Evolutionary conservation across 2,888 invertebrate species (phyloP).

Genomic region (Dione vanillae): DNA sequence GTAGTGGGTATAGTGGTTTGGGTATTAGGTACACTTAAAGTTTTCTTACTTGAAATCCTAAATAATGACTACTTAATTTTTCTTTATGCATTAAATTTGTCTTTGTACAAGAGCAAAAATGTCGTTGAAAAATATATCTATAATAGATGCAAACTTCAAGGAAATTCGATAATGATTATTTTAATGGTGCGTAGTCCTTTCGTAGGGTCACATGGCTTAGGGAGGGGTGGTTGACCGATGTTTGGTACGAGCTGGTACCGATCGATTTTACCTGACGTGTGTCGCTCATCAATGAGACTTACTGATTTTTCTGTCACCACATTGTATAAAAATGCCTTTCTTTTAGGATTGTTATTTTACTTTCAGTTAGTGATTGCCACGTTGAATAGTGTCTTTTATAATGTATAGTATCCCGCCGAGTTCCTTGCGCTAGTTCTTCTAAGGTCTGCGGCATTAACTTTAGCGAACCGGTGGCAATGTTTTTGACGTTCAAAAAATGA

Average conservation of each 20-base stretch:
- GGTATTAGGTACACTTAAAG: no score
- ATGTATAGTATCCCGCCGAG: no score
- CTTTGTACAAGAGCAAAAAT: no score
- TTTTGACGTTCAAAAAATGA: no score
- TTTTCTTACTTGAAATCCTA: no score
- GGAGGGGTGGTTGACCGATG: slow-evolving; percentile 74
- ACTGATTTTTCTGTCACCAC: slow-evolving; percentile 40
- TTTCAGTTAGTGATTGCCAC: not conserved
- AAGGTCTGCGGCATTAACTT: no score
- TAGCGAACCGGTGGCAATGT: no score
- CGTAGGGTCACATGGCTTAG: slow-evolving; percentile 45
- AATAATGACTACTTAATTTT: no score
- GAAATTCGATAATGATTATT: not conserved
- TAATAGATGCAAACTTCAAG: not conserved
- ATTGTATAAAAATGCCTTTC: not conserved
- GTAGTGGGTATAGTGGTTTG: not conserved
- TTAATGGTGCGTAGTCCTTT: slow-evolving; percentile 54
- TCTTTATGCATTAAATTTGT: no score
- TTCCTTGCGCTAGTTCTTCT: no score
- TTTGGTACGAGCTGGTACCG: slow-evolving; percentile 69
- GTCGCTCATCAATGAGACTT: slow-evolving; percentile 61
- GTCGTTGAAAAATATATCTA: not conserved
- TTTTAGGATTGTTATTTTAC: not conserved
- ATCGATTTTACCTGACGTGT: slow-evolving; percentile 72
- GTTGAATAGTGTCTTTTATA: not conserved